Conservation (phyloP, 2,888 invertebrate genomes). For the Rhabditophanes sp. region DNA sequence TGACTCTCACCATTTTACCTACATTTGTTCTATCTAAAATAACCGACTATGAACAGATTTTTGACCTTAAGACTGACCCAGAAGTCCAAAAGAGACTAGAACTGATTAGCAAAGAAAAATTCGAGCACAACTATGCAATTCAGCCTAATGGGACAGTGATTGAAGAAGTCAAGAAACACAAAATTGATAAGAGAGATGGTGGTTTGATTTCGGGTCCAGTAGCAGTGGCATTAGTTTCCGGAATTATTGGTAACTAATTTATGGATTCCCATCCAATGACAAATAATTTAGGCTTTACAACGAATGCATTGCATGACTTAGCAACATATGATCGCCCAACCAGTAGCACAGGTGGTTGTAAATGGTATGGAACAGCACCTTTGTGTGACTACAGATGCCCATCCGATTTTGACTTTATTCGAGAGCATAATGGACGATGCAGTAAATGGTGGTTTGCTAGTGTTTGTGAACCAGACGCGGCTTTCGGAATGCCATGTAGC, state of each 20-base stretch:
- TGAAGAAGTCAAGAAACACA: too few relatives aligned
- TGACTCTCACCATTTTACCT: too few relatives aligned
- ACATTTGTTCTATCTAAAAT: too few relatives aligned
- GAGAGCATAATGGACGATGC: constrained; percentile 30
- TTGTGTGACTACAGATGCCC: constrained; percentile 36
- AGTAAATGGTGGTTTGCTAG: constrained; percentile 30
- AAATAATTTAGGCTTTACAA: constrained; percentile 27
- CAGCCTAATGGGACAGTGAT: too few relatives aligned
- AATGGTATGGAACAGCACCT: constrained; percentile 38
- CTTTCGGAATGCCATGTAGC: constrained; percentile 35
- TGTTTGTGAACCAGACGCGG: constrained; percentile 28
- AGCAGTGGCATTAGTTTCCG: constrained; percentile 32
- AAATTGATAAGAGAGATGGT: constrained; percentile 6
- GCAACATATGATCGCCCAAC: constrained; percentile 23
- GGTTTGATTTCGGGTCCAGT: constrained; percentile 18
- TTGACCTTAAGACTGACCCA: too few relatives aligned
- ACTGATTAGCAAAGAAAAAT: too few relatives aligned
- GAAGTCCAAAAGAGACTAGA: too few relatives aligned
- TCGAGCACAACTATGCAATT: too few relatives aligned
- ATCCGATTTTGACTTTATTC: constrained; percentile 32
- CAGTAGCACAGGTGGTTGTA: constrained; percentile 22
- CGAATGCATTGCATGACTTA: constrained; percentile 23
- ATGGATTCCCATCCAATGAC: not conserved
- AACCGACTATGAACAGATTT: too few relatives aligned
- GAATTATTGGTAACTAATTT: constrained; percentile 28